A percentile compares a stretch with the other conserved stretches of the same genome.
Conservation (phyloP, 2,797 vertebrate genomes). For the Tenualosa thibaudeaui region DNA sequence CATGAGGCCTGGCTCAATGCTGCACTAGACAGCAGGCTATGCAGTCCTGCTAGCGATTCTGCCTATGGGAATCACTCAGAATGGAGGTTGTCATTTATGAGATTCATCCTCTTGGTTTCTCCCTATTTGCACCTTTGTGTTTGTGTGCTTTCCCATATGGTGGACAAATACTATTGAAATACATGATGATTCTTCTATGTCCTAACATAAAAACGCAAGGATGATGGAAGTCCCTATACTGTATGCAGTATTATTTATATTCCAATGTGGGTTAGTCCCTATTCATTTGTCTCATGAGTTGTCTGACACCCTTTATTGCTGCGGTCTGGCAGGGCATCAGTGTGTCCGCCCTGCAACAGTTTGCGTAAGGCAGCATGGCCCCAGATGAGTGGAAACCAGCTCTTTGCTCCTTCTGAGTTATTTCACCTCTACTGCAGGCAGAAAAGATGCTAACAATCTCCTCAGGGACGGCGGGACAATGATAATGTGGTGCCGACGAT, state of each 20-base stretch:
- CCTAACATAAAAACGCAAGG: too few relatives aligned
- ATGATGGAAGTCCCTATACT: too few relatives aligned
- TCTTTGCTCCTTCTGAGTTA: constrained; percentile 73
- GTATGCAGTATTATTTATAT: too few relatives aligned
- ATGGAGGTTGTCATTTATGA: constrained; percentile 60
- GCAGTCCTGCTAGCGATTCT: background rate
- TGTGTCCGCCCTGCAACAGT: too few relatives aligned
- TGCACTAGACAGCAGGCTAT: constrained; percentile 25
- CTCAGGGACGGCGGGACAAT: constrained; percentile 53
- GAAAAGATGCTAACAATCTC: constrained; percentile 74
- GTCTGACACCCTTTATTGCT: too few relatives aligned
- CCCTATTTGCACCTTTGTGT: too few relatives aligned
- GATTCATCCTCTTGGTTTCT: constrained; percentile 55
- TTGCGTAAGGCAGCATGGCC: background rate
- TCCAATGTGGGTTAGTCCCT: too few relatives aligned
- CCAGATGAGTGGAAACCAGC: constrained; percentile 70
- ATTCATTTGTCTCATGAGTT: too few relatives aligned
- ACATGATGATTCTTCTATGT: too few relatives aligned
- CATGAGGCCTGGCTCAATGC: background rate
- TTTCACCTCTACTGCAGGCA: constrained; percentile 65
- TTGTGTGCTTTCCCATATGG: too few relatives aligned
- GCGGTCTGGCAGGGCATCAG: too few relatives aligned
- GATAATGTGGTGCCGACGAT: constrained; percentile 29
- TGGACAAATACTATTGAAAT: too few relatives aligned
- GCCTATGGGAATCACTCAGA: constrained; percentile 37